Evolutionary conservation across 2,113 vertebrate species (phyloP).

Genomic region (Halichoerus grypus): DNA sequence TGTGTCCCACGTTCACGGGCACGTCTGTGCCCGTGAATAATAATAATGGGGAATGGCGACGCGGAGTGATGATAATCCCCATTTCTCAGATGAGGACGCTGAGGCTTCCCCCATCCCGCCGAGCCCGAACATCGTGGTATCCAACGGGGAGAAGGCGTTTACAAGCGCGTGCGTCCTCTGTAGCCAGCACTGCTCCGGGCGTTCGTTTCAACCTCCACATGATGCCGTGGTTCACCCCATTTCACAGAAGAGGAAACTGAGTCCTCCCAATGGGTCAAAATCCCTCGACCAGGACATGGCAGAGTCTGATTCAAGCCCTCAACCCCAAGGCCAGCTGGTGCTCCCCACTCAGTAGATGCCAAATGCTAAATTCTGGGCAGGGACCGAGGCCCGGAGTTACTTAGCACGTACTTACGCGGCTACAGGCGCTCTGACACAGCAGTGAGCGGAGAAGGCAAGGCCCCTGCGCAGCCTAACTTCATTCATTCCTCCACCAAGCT

Average conservation of each 20-base stretch:
- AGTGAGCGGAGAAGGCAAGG: neutral
- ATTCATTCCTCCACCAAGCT: neutral
- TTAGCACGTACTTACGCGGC: accelerated
- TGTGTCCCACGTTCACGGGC: accelerated
- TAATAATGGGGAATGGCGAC: neutral
- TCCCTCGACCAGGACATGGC: neutral
- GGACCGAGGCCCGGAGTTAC: too few species aligned
- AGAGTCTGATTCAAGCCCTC: neutral
- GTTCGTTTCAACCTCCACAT: neutral
- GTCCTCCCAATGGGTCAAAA: too few species aligned
- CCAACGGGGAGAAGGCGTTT: neutral
- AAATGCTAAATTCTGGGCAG: neutral
- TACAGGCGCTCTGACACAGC: neutral
- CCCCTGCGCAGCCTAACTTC: neutral
- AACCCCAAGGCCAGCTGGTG: neutral
- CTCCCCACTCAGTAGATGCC: neutral
- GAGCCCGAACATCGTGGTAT: accelerated
- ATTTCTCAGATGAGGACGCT: neutral
- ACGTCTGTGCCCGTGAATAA: neutral
- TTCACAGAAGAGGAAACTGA: neutral
- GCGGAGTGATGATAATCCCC: neutral
- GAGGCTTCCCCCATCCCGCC: neutral
- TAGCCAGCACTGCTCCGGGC: accelerated
- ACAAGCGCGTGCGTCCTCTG: accelerated
- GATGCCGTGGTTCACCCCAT: neutral